These are phyloP conservation scores for Arizona elegans DNA, from an alignment of 2,113 vertebrate genomes.

Conservation along the genomic window DNA sequence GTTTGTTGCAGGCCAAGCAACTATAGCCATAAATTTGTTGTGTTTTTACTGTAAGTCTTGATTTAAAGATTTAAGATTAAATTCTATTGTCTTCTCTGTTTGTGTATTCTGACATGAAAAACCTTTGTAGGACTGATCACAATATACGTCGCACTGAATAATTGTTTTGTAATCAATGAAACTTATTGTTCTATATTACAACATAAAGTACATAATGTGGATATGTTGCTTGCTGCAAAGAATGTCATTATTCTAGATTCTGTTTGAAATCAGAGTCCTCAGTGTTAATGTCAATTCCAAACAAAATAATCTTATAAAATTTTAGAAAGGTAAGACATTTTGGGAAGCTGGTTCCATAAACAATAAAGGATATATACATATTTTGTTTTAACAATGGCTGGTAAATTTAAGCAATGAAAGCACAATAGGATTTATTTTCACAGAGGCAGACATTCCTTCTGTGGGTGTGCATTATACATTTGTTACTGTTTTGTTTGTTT, in stretches of 20 bases:
- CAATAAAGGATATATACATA: slow-evolving; percentile 65
- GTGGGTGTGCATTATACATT: not conserved
- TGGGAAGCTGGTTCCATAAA: slow-evolving; percentile 77
- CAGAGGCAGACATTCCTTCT: not conserved
- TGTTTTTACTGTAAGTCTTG: not conserved
- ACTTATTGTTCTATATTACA: slow-evolving; percentile 55
- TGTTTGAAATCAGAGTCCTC: slow-evolving; percentile 60
- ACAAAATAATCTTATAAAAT: slow-evolving; percentile 68
- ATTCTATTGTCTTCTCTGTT: not conserved
- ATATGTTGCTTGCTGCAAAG: slow-evolving; percentile 55
- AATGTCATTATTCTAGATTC: slow-evolving; percentile 65
- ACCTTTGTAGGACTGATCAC: slow-evolving; percentile 26
- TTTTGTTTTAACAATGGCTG: slow-evolving; percentile 69
- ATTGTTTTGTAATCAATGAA: slow-evolving; percentile 58
- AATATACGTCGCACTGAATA: slow-evolving; percentile 53
- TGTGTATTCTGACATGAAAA: not conserved
- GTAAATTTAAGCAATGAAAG: slow-evolving; percentile 71
- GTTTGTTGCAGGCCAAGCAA: not conserved
- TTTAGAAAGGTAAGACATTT: slow-evolving; percentile 71
- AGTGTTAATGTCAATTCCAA: slow-evolving; percentile 65
- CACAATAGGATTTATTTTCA: slow-evolving; percentile 60
- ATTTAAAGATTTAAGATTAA: not conserved
- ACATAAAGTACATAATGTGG: slow-evolving; percentile 60
- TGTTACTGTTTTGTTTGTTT: not conserved
- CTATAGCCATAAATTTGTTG: not conserved